Conservation (phyloP, 1,140 invertebrate species). For the Philaenus spumarius region DNA sequence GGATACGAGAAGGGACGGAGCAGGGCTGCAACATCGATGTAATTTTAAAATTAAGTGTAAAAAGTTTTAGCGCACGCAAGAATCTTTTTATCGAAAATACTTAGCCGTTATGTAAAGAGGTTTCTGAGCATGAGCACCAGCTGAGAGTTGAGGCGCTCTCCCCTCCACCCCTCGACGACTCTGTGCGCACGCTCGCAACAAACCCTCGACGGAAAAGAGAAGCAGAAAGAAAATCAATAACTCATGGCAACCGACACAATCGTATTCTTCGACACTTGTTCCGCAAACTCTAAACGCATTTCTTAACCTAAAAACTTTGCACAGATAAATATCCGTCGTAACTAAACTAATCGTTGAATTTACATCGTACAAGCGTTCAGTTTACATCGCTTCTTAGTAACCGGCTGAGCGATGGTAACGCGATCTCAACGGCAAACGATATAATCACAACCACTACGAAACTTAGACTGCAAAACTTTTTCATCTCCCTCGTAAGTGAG, state of each 20-base stretch:
- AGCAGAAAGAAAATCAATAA: conserved; percentile 12
- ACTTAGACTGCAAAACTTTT: too few relatives aligned
- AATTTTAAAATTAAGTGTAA: conserved; percentile 16
- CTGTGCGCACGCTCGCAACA: background rate
- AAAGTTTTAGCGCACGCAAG: conserved; percentile 16
- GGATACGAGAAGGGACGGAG: background rate
- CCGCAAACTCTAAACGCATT: too few relatives aligned
- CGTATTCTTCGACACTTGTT: too few relatives aligned
- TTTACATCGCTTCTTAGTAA: too few relatives aligned
- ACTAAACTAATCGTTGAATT: too few relatives aligned
- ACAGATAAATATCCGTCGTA: too few relatives aligned
- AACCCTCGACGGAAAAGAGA: background rate
- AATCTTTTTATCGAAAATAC: conserved; percentile 16
- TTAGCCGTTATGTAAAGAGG: conserved; percentile 1
- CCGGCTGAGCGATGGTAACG: too few relatives aligned
- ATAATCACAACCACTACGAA: too few relatives aligned
- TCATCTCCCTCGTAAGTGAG: too few relatives aligned
- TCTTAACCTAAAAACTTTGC: too few relatives aligned
- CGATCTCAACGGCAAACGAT: too few relatives aligned
- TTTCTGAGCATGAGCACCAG: background rate
- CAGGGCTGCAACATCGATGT: background rate
- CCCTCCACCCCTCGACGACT: background rate
- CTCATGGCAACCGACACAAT: background rate
- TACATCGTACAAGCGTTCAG: too few relatives aligned
- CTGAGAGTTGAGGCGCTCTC: background rate